Base-by-base conservation (phyloP, 2,113 vertebrate species). In the Fregetta grallaria region DNA sequence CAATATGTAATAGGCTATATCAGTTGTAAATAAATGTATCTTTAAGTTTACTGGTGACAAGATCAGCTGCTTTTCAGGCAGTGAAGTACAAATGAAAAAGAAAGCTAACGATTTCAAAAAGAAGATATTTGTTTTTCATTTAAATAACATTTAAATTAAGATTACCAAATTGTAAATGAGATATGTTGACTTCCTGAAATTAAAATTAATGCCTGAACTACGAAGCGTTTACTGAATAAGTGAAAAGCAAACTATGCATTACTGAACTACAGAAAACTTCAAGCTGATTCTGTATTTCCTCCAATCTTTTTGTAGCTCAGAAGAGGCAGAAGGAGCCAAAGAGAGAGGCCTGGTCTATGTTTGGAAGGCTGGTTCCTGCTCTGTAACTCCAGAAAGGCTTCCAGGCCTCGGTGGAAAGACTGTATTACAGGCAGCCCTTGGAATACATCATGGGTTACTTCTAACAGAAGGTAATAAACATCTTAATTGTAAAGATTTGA, bases 331-430 rank as follows among this genome's bases (percentile, higher is more conserved):
- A 97, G 94, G 97, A 81, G 96, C 97, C 78, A 98, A 98, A 95
- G 99, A 99, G 86, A 98, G 99, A 97, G 99, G 99, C 94, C 97
- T 99, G 92, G 98, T 99, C 78, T 98, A 99, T 92, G 95, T 98
- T 22, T 99, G 99, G 99, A 99, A 94, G 97, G 99, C 99, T 95
- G 99, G 99, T 98, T 99, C 98, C 79, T 98, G 92, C 96, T 98
- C 98, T 21, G 44, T 98, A 53, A 97, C 98, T 86, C 99, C 99
- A 42, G 98, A 99, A 92, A 98, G 98, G 92, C 96, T 99, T 96
- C 98, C 98, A 27, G 98, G 98, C 62, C 98, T 98, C 92, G 97
- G 98, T 34, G 97, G 98, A 82, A 98, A 98, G 94, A 98, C 99
- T 1, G 99, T 99, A 47, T 97, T 99, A 27, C 99, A 99, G 90